Evolutionary conservation across 1,140 invertebrate species (phyloP).

Genomic region (Zaprionus davidi): DNA sequence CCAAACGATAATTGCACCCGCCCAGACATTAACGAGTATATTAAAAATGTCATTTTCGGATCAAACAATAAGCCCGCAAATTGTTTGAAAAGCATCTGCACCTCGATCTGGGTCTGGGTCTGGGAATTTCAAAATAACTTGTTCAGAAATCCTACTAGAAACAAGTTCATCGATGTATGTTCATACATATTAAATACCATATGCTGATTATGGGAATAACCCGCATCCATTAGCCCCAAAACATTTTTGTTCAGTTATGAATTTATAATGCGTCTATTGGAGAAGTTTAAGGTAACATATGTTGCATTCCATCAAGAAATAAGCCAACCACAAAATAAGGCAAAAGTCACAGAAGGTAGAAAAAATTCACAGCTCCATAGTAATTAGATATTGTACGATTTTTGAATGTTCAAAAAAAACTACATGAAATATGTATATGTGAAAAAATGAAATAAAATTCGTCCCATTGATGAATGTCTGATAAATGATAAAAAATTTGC

Average conservation of each 20-base stretch:
- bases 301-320: not conserved
- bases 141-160: slow-evolving; percentile 19
- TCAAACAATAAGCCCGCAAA: slow-evolving; percentile 1
- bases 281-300: not conserved
- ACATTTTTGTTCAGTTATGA: slow-evolving; percentile 28
- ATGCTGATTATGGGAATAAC: slow-evolving; percentile 32
- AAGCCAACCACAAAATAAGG: no score
- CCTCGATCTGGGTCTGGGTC: not conserved
- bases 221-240: slow-evolving; percentile 19
- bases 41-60: not conserved
- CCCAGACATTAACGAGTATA: slow-evolving; percentile 10
- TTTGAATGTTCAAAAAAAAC: no score
- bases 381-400: no score
- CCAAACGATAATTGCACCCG: slow-evolving; percentile 14
- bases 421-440: no score
- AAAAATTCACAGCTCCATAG: no score
- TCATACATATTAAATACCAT: slow-evolving; percentile 32
- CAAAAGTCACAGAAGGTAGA: no score
- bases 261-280: slow-evolving; percentile 3
- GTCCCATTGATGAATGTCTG: no score
- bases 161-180: slow-evolving; percentile 34
- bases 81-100: not conserved
- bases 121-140: slow-evolving; percentile 31
- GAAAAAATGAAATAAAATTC: no score
- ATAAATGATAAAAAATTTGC: no score